Conservation (phyloP, 1,140 invertebrate species). For the Heliothis subflexa region DNA sequence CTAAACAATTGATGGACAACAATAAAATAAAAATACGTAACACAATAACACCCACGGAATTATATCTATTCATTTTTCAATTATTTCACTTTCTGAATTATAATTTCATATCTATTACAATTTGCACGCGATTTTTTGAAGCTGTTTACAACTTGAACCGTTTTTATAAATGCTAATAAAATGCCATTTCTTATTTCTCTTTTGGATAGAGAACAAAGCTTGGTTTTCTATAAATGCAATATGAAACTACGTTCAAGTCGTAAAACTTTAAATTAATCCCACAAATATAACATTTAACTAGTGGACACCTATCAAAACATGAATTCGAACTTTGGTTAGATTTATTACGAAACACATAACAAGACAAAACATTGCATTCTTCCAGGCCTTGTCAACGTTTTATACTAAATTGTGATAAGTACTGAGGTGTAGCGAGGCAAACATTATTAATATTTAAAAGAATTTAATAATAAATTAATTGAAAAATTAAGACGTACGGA, state of each 20-base stretch:
- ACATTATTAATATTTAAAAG: slow-evolving; percentile 12
- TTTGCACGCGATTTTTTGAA: slow-evolving; percentile 1
- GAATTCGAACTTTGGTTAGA: slow-evolving; percentile 41
- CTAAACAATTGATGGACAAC: slow-evolving; percentile 83
- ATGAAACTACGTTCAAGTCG: slow-evolving; percentile 2
- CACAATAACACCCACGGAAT: slow-evolving; percentile 59
- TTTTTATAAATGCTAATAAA: background rate
- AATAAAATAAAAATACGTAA: slow-evolving; percentile 82
- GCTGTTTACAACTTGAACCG: slow-evolving; percentile 5
- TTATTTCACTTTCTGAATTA: slow-evolving; percentile 7
- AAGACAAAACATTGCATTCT: slow-evolving; percentile 52
- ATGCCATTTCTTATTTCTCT: background rate
- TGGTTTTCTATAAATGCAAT: background rate
- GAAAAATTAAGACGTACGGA: slow-evolving; percentile 29
- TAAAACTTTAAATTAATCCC: background rate
- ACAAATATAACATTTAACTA: slow-evolving; percentile 28
- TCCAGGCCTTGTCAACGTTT: slow-evolving; percentile 18
- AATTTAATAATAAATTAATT: slow-evolving; percentile 34
- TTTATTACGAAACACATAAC: slow-evolving; percentile 47
- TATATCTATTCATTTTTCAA: slow-evolving; percentile 30
- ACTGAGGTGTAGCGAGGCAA: slow-evolving; percentile 50
- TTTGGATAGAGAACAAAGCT: background rate
- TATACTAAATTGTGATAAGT: slow-evolving; percentile 58
- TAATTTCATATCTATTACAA: background rate
- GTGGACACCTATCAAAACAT: slow-evolving; percentile 26